Evolutionary conservation across 2,113 vertebrate species (phyloP).

Genomic region (Microcebus jonahi): DNA sequence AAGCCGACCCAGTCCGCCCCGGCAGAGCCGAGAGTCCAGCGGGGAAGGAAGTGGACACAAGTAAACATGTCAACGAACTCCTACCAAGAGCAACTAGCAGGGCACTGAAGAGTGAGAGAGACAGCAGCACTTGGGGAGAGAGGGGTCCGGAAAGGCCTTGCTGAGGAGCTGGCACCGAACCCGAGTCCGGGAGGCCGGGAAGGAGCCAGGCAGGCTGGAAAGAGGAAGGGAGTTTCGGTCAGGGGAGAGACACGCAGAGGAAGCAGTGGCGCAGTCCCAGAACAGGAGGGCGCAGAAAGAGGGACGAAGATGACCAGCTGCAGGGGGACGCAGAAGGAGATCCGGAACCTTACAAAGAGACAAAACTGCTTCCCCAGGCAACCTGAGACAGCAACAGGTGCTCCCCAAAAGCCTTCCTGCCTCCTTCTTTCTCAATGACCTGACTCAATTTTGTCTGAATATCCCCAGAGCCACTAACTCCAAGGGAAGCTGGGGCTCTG

Average conservation of each 20-base stretch:
- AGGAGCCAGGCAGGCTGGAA: not conserved
- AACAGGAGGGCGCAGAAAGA: not conserved
- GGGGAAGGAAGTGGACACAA: not conserved
- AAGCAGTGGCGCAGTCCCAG: rapidly evolving
- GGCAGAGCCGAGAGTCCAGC: not conserved
- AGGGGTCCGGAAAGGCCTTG: not conserved
- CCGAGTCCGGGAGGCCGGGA: not conserved
- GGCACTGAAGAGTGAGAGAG: not conserved
- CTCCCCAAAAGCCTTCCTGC: not conserved
- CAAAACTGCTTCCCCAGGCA: not conserved
- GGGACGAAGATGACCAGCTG: not conserved
- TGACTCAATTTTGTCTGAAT: not conserved
- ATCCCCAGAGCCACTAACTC: not conserved
- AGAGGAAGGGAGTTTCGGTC: too few relatives aligned
- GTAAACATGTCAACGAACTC: not conserved
- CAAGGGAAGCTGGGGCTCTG: not conserved
- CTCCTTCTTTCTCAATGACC: not conserved
- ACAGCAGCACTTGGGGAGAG: not conserved
- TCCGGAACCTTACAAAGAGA: not conserved
- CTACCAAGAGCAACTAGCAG: not conserved
- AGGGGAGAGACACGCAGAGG: not conserved
- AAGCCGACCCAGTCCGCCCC: not conserved
- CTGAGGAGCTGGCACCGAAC: not conserved
- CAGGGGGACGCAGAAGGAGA: not conserved
- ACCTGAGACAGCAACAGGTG: not conserved